phyloP scores from a whole-genome alignment of 2,113 vertebrate genomes.

The Tylochromis polylepis region DNA sequence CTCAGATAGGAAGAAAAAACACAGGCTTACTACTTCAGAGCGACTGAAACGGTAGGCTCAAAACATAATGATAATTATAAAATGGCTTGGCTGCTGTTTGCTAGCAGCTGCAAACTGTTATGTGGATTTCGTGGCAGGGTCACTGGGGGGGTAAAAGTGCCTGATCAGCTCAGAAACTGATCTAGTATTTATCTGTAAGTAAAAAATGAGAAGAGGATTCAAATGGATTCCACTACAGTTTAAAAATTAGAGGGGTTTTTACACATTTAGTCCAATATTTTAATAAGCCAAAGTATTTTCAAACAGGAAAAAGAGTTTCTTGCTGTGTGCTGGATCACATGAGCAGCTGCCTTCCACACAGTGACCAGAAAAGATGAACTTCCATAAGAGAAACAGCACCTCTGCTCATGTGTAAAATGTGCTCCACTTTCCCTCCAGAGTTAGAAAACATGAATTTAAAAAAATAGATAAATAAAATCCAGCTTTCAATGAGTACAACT shows the following conservation, averaged over 20 bases:
- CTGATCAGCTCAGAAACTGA: not conserved
- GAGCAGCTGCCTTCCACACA: not conserved
- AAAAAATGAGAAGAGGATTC: not conserved
- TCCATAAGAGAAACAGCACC: not conserved
- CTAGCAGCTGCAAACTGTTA: not conserved
- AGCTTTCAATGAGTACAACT: not conserved
- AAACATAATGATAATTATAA: not conserved
- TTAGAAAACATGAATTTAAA: not conserved
- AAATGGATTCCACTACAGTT: not conserved
- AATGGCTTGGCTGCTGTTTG: not conserved
- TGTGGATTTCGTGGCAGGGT: not conserved
- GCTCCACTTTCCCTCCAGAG: constrained; percentile 40
- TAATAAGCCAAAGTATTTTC: not conserved
- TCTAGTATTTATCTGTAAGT: not conserved
- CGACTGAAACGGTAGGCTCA: not conserved
- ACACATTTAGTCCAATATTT: not conserved
- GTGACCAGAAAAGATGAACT: not conserved
- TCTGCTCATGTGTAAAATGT: constrained; percentile 60
- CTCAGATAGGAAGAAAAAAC: not conserved
- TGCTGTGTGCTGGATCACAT: not conserved
- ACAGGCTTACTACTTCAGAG: not conserved
- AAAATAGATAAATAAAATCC: not conserved
- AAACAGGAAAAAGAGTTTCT: not conserved
- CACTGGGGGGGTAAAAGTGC: not conserved
- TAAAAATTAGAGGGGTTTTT: not conserved